Evolutionary conservation across 2,888 invertebrate species (phyloP).

Genomic region (Cactoblastis cactorum): DNA sequence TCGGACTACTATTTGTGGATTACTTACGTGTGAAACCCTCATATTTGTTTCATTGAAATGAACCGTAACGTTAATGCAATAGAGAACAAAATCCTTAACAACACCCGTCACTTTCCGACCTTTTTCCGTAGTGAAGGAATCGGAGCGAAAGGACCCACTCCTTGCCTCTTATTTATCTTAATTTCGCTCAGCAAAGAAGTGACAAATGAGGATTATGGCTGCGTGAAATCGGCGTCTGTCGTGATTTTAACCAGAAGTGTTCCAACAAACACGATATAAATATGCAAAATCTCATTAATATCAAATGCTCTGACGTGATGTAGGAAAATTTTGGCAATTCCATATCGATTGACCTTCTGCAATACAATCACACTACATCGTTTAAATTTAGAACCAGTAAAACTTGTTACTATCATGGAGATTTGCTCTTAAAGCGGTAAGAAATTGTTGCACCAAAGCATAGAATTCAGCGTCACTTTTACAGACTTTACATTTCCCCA

Average conservation of each 20-base stretch:
- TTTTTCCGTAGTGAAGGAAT: constrained; percentile 38
- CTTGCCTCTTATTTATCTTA: constrained; percentile 73
- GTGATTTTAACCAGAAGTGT: constrained; percentile 37
- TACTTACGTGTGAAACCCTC: constrained; percentile 61
- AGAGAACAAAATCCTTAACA: constrained; percentile 45
- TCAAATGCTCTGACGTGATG: neutral
- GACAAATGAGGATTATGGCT: constrained; percentile 62
- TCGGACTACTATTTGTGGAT: constrained; percentile 76
- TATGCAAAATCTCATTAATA: neutral
- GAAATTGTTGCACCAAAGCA: no score
- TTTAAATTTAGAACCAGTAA: constrained; percentile 39
- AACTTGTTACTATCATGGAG: constrained; percentile 35
- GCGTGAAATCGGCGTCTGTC: constrained; percentile 50
- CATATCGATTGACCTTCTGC: constrained; percentile 14
- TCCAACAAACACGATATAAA: constrained; percentile 18
- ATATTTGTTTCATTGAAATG: constrained; percentile 42
- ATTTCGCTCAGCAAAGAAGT: constrained; percentile 66
- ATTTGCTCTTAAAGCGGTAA: no score
- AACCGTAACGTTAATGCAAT: constrained; percentile 43
- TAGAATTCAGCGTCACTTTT: no score
- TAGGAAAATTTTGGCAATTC: constrained; percentile 14
- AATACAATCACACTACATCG: constrained; percentile 16
- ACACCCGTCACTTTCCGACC: constrained; percentile 33
- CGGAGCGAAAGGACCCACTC: constrained; percentile 68
- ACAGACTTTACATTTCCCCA: no score